A percentile compares a stretch with the other conserved stretches of the same genome.
Evolutionary conservation across 2,113 vertebrate genomes (phyloP).

Genomic region (Gasterosteus aculeatus): DNA sequence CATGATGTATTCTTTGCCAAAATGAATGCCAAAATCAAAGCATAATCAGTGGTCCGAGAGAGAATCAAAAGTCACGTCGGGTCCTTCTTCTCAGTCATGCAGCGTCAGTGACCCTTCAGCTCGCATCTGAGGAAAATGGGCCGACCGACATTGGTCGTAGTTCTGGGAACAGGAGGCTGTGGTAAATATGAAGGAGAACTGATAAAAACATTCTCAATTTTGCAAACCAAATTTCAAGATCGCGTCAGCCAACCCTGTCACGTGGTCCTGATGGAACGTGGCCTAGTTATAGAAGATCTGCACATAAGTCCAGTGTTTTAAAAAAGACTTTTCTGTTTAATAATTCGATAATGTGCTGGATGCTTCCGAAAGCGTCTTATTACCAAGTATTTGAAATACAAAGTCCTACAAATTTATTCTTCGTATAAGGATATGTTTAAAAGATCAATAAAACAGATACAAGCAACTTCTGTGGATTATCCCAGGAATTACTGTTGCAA

Average conservation of each 20-base stretch:
- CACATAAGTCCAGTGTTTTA: too few relatives aligned
- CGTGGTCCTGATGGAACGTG: too few relatives aligned
- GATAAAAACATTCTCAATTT: not conserved
- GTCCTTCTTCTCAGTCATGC: conserved; percentile 20
- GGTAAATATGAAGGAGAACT: not conserved
- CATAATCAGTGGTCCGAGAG: conserved; percentile 13
- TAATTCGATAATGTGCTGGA: not conserved
- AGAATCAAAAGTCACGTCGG: conserved; percentile 26
- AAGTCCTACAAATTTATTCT: not conserved
- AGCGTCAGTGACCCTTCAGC: conserved; percentile 42
- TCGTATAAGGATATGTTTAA: not conserved
- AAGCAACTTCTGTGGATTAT: not conserved
- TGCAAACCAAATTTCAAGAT: not conserved
- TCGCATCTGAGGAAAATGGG: conserved; percentile 16
- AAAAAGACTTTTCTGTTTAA: too few relatives aligned
- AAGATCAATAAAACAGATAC: not conserved
- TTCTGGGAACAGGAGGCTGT: not conserved
- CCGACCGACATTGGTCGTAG: conserved; percentile 2
- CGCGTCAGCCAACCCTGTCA: not conserved
- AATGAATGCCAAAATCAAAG: conserved; percentile 16
- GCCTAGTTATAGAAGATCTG: not conserved
- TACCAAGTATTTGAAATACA: not conserved
- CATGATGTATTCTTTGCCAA: conserved; percentile 37
- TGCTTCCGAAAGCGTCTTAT: not conserved
- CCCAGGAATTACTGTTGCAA: not conserved